Percentiles rank a stretch among this genome's conserved stretches.
These are phyloP conservation scores for Tetragnatha versicolor DNA, from an alignment of 1,140 invertebrate species.

Conservation along the genomic window DNA sequence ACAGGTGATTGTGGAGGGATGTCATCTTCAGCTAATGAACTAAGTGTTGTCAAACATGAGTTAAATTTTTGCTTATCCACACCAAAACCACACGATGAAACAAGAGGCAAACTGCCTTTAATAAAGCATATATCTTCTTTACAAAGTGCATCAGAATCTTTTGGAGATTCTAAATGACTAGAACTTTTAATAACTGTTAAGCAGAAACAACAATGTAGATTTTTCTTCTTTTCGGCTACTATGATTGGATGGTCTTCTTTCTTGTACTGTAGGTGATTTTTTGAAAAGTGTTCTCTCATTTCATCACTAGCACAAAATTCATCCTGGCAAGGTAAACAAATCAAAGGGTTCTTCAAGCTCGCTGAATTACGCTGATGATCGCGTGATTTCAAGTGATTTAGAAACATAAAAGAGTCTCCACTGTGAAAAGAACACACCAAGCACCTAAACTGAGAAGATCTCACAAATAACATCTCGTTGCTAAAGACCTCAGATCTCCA, in stretches of 20 bases:
- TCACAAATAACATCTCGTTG: slow-evolving; percentile 72
- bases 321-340: slow-evolving; percentile 80
- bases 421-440: slow-evolving; percentile 83
- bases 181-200: background rate
- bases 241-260: slow-evolving; percentile 30
- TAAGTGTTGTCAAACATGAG: background rate
- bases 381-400: slow-evolving; percentile 76
- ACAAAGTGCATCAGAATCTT: background rate
- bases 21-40: background rate
- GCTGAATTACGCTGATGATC: slow-evolving; percentile 69
- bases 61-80: background rate
- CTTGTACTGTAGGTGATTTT: background rate
- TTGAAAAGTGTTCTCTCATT: slow-evolving; percentile 74
- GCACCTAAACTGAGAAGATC: slow-evolving; percentile 77
- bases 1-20: no score
- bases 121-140: background rate
- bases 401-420: slow-evolving; percentile 76
- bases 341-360: slow-evolving; percentile 70
- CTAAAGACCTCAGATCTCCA: slow-evolving; percentile 77
- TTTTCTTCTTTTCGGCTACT: slow-evolving; percentile 23
- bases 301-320: slow-evolving; percentile 71
- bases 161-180: background rate
- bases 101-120: background rate
- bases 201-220: slow-evolving; percentile 41
- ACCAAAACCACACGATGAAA: slow-evolving; percentile 1